Conservation (phyloP, 2,113 vertebrate genomes). For the Engraulis encrasicolus region DNA sequence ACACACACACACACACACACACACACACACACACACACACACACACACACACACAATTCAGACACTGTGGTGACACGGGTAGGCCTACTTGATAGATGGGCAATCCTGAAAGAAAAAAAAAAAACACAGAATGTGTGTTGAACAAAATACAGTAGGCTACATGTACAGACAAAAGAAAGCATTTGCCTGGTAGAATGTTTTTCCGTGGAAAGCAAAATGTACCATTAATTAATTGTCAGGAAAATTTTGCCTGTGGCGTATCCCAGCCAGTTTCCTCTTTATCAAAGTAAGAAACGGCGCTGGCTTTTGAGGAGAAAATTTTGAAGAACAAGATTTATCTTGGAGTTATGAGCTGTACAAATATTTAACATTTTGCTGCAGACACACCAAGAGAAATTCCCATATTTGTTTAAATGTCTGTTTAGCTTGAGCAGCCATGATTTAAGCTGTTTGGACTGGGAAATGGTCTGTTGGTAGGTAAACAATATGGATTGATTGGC, state of each 20-base stretch:
- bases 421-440: neutral
- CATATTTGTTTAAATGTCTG: conserved; percentile 8
- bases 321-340: conserved; percentile 21
- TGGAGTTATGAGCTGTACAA: conserved; percentile 11
- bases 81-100: neutral
- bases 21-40: too few species aligned
- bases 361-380: conserved; percentile 9
- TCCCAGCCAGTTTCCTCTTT: neutral
- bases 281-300: neutral
- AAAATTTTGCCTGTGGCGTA: neutral
- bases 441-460: neutral
- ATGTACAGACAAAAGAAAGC: neutral
- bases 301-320: neutral
- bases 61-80: too few species aligned
- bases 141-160: too few species aligned
- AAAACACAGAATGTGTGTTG: neutral
- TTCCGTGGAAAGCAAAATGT: neutral
- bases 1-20: too few species aligned
- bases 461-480: conserved; percentile 22
- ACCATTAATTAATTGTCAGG: neutral
- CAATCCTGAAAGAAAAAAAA: neutral
- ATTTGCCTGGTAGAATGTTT: neutral
- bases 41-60: too few species aligned
- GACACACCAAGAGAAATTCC: neutral
- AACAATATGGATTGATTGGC: conserved; percentile 40